A percentile compares a stretch with the other conserved stretches of the same genome.
Conservation (phyloP, 2,797 vertebrate species). For the Tolypeutes matacus region DNA sequence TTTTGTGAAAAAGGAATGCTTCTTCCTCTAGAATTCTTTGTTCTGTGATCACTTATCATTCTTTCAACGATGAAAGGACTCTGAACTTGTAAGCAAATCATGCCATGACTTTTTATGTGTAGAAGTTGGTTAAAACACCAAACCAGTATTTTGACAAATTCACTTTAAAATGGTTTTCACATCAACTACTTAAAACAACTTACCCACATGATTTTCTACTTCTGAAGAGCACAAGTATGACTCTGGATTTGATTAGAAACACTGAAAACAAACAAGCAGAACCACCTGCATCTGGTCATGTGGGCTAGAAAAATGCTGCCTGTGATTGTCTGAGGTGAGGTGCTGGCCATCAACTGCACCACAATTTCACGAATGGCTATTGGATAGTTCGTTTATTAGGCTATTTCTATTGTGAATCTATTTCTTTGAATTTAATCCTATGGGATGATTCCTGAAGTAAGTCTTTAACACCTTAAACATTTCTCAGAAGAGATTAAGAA, state of each 20-base stretch:
- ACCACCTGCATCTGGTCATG: background rate
- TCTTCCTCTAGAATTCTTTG: background rate
- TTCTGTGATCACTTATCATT: background rate
- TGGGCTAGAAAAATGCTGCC: constrained; percentile 30
- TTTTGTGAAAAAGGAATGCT: constrained; percentile 1
- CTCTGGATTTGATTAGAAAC: background rate
- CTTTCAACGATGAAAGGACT: background rate
- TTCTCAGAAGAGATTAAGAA: background rate
- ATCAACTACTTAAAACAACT: background rate
- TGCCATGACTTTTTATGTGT: background rate
- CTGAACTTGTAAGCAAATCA: constrained; percentile 17
- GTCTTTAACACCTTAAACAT: background rate
- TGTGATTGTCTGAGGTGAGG: constrained; percentile 54
- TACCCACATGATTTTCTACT: background rate
- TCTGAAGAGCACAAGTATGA: background rate
- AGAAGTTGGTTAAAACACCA: constrained; percentile 44
- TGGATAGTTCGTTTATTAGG: constrained; percentile 39
- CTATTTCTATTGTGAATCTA: background rate
- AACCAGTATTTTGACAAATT: constrained; percentile 36
- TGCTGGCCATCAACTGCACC: constrained; percentile 48
- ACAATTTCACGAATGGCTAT: background rate
- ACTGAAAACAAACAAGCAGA: background rate
- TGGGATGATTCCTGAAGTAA: constrained; percentile 19
- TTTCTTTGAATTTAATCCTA: constrained; percentile 31
- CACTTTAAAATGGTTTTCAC: constrained; percentile 19